Evolutionary conservation across 2,113 vertebrate genomes (phyloP).

Genomic region (Phocoena phocoena): DNA sequence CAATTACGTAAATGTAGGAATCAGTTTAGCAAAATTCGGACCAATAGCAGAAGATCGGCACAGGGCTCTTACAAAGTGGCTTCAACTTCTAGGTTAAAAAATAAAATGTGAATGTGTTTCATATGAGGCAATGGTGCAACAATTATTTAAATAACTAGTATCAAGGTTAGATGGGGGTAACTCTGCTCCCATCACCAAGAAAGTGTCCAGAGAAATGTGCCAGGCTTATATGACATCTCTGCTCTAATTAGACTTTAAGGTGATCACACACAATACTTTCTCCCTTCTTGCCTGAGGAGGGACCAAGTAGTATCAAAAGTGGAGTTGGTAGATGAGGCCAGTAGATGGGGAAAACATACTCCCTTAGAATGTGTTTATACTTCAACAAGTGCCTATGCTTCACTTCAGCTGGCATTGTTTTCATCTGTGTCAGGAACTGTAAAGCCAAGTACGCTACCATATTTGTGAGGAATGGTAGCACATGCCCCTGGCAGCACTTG

Average conservation of each 20-base stretch:
- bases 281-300: neutral
- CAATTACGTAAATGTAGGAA: neutral
- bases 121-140: neutral
- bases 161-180: neutral
- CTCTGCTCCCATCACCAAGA: neutral
- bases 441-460: neutral
- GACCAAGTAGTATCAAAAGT: neutral
- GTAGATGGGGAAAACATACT: neutral
- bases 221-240: neutral
- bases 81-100: neutral
- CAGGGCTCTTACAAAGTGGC: neutral
- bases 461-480: neutral
- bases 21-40: conserved; percentile 3
- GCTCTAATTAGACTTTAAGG: neutral
- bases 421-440: neutral
- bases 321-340: neutral
- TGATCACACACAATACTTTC: neutral
- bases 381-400: neutral
- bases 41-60: neutral
- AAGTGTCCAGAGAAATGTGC: neutral
- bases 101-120: neutral
- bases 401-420: neutral
- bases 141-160: neutral
- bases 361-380: neutral
- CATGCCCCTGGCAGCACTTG: neutral